Evolutionary conservation across 2,888 invertebrate genomes (phyloP), one percentile per base, ranked within the genome.

Genomic region (Cosmorhoe ocellata): DNA sequence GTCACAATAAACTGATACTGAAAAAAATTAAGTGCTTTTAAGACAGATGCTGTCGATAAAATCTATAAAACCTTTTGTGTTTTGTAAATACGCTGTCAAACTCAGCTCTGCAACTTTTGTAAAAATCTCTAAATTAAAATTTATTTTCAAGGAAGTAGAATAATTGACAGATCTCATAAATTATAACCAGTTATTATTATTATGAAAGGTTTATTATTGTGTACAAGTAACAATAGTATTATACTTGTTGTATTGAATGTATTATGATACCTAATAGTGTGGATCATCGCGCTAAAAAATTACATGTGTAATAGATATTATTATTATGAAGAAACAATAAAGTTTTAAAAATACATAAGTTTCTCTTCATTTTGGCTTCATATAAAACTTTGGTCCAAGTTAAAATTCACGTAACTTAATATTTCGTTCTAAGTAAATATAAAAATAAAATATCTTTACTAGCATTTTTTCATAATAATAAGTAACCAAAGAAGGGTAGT

Each of bases 301-400:
- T 88, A 87, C 81, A 83, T 84, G 86, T 89, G 84, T 87, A 83
- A 86, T 86, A 80, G 87, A 85, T 81, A 88, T 87, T 87, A 87
- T 85, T 87, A 87, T 85, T 82, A 88, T n/a, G n/a, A n/a, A 83
- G 80, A 88, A 84, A 86, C 79, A 88, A 87, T 88, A 89, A 89
- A 89, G 84, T 87, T 88, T 83, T 77, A 81, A 88, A 84, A 85
- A 83, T 78, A 79, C 44, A 24, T 63, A 18, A 6, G 11, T 14
- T 13, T 14, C 9, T 11, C 13, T 11, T 41, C 18, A 2, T 18
- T 32, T 42, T 42, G 28, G 1, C 28, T 39, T 39, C 18, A 18
- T 3, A 3, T 18, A 18, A 18, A 18, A 2, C 18, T 18, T 18
- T 18, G 4, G 18, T 18, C 18, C 18, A 18, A 18, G 18, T 18